Evolutionary conservation across 2,113 vertebrate species (phyloP).

Genomic region (Piprites chloris): DNA sequence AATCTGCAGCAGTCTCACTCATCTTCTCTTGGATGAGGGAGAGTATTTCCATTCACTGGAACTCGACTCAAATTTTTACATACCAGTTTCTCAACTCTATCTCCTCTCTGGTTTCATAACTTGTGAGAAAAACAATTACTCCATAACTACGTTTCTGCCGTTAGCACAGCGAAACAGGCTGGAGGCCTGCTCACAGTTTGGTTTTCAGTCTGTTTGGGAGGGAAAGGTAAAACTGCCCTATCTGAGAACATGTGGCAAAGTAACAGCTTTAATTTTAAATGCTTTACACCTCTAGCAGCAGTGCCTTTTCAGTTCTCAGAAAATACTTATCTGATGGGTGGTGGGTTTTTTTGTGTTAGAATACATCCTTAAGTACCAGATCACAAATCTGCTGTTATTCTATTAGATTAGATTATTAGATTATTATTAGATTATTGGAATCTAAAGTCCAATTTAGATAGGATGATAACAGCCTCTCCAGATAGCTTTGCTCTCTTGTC

Average conservation of each 20-base stretch:
- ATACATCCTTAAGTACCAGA: neutral
- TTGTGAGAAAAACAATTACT: neutral
- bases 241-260: neutral
- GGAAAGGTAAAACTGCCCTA: neutral
- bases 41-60: neutral
- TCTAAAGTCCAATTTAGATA: too few relatives aligned
- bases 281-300: neutral
- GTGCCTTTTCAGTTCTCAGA: neutral
- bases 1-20: neutral
- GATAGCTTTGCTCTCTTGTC: neutral
- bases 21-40: neutral
- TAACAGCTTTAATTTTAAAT: neutral
- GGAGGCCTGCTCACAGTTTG: neutral
- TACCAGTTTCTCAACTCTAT: neutral
- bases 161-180: neutral
- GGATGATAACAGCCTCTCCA: neutral
- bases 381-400: too few relatives aligned
- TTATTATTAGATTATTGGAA: too few relatives aligned
- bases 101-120: neutral
- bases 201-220: neutral
- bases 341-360: neutral
- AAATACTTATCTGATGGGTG: neutral
- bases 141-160: neutral
- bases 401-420: too few relatives aligned
- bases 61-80: neutral